Percentiles rank a stretch among this genome's conserved stretches.
Evolutionary conservation across 2,888 invertebrate genomes (phyloP).

Genomic region (Prionchulus punctatus): DNA sequence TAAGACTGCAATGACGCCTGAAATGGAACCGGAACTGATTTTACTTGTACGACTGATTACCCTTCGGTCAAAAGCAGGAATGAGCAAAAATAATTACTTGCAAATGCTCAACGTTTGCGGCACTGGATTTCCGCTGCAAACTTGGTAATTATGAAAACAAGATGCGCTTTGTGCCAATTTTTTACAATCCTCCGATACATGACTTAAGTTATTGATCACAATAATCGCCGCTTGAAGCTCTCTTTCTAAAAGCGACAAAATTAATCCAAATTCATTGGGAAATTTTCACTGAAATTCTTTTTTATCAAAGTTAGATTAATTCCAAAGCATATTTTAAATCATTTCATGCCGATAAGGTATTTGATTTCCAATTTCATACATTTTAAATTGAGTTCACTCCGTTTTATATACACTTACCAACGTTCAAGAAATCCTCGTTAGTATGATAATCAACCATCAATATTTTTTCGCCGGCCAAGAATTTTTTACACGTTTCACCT

Average conservation of each 20-base stretch:
- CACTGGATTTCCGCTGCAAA: conserved; percentile 15
- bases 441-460: too few species aligned
- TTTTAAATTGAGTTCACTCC: too few species aligned
- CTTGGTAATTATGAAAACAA: conserved; percentile 29
- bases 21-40: too few species aligned
- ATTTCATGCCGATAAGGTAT: too few species aligned
- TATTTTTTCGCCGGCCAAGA: neutral
- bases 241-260: conserved; percentile 19
- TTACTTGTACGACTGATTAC: too few species aligned
- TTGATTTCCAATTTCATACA: too few species aligned
- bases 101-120: neutral
- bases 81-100: neutral
- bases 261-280: too few species aligned
- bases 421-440: too few species aligned
- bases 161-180: conserved; percentile 25
- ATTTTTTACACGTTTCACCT: neutral
- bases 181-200: conserved; percentile 24
- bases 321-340: too few species aligned
- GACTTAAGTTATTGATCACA: conserved; percentile 23
- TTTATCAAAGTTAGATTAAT: too few species aligned
- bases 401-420: too few species aligned
- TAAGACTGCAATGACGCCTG: conserved; percentile 9
- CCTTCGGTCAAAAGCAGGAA: neutral
- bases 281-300: too few species aligned
- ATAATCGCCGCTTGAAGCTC: conserved; percentile 27